These are phyloP conservation scores for Diorhabda carinulata DNA, from an alignment of 1,140 invertebrate species.

Conservation along the genomic window DNA sequence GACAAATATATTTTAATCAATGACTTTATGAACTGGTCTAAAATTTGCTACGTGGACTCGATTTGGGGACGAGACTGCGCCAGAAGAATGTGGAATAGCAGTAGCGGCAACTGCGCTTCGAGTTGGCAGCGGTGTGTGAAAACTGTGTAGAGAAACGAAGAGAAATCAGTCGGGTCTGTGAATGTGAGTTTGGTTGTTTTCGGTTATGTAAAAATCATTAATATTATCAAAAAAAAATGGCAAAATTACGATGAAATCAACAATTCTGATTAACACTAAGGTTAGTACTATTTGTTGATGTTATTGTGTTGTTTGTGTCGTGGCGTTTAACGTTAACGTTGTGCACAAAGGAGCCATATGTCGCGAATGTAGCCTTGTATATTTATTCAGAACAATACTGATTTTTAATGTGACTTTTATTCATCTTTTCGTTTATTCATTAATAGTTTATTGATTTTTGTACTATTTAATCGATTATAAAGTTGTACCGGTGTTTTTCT, in stretches of 20 bases:
- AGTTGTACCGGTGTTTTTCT: conserved; percentile 32
- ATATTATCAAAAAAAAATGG: conserved; percentile 9
- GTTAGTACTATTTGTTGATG: conserved; percentile 12
- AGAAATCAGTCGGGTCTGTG: conserved; percentile 19
- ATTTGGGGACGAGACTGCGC: background rate
- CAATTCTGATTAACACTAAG: conserved; percentile 1
- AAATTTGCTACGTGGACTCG: background rate
- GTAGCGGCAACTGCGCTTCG: background rate
- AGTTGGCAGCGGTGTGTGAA: background rate
- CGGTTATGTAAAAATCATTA: background rate
- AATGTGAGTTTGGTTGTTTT: conserved; percentile 10
- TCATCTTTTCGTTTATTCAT: background rate
- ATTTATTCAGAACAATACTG: conserved; percentile 11
- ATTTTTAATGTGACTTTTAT: background rate
- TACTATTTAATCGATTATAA: background rate
- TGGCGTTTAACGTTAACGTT: background rate
- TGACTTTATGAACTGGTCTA: background rate
- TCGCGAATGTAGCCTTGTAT: conserved; percentile 23
- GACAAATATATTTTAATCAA: too few relatives aligned
- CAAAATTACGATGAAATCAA: conserved; percentile 4
- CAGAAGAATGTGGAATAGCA: background rate
- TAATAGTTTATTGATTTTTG: background rate
- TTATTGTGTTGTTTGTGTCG: background rate
- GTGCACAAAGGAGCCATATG: conserved; percentile 28
- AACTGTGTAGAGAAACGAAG: conserved; percentile 5